phyloP scores from a whole-genome alignment of 2,888 invertebrate genomes.

The Leucophora obtusa region DNA sequence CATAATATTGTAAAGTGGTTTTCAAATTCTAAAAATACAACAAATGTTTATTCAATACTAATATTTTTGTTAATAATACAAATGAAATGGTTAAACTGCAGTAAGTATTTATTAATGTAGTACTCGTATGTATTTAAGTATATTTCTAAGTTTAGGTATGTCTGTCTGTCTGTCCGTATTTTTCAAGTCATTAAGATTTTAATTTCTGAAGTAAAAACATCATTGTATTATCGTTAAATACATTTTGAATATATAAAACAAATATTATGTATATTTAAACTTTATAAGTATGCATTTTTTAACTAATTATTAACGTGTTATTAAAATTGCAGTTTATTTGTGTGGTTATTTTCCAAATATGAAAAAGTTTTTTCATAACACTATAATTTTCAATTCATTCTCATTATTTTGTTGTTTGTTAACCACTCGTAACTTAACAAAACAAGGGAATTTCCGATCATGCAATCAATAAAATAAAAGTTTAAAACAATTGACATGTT shows the following conservation, averaged over 20 bases:
- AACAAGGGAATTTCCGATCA: constrained; percentile 37
- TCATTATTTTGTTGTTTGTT: constrained; percentile 13
- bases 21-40: constrained; percentile 41
- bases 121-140: background rate
- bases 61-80: constrained; percentile 56
- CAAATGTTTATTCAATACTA: constrained; percentile 40
- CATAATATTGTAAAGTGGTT: constrained; percentile 35
- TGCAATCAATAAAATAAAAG: constrained; percentile 21
- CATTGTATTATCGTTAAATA: background rate
- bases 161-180: background rate
- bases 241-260: background rate
- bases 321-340: background rate
- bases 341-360: background rate
- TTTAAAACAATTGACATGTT: constrained; percentile 27
- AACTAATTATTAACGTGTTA: background rate
- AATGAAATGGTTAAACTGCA: constrained; percentile 53
- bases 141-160: background rate
- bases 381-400: background rate
- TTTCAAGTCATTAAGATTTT: background rate
- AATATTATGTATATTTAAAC: background rate
- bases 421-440: background rate
- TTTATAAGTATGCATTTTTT: background rate
- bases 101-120: constrained; percentile 54
- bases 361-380: background rate
- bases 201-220: background rate